phyloP scores from a whole-genome alignment of 2,113 vertebrate genomes.

The Falco punctatus region DNA sequence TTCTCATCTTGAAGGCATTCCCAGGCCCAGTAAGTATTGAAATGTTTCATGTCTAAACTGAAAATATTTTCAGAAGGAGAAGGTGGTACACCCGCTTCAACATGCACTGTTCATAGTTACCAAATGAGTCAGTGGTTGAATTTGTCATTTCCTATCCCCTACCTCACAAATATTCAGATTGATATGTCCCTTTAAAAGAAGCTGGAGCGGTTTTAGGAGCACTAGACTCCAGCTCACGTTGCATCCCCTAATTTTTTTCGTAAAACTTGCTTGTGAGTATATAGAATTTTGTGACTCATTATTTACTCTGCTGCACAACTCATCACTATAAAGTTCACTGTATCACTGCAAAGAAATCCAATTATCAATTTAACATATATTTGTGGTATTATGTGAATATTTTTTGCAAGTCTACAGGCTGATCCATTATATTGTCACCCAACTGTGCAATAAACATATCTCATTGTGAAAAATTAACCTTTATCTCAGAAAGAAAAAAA shows the following conservation, averaged over 20 bases:
- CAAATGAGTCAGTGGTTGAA: neutral
- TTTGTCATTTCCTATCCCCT: neutral
- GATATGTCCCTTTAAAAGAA: neutral
- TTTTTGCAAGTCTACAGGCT: neutral
- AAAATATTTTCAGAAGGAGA: neutral
- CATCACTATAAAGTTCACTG: neutral
- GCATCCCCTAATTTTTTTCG: neutral
- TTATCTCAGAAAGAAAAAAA: neutral
- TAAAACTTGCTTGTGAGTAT: neutral
- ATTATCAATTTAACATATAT: neutral
- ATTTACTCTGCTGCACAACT: neutral
- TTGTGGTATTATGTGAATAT: neutral
- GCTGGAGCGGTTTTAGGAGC: neutral
- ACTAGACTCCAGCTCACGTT: rapidly evolving
- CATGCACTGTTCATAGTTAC: neutral
- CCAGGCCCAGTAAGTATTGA: neutral
- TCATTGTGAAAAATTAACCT: neutral
- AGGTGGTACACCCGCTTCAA: neutral
- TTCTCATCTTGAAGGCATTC: neutral
- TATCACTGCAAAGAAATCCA: neutral
- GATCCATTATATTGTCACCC: neutral
- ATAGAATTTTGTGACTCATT: neutral
- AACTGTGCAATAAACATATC: neutral
- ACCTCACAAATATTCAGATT: neutral
- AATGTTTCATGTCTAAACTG: neutral